Evolutionary conservation across 2,888 invertebrate species (phyloP).

Genomic region (Trissoscelio sp.): DNA sequence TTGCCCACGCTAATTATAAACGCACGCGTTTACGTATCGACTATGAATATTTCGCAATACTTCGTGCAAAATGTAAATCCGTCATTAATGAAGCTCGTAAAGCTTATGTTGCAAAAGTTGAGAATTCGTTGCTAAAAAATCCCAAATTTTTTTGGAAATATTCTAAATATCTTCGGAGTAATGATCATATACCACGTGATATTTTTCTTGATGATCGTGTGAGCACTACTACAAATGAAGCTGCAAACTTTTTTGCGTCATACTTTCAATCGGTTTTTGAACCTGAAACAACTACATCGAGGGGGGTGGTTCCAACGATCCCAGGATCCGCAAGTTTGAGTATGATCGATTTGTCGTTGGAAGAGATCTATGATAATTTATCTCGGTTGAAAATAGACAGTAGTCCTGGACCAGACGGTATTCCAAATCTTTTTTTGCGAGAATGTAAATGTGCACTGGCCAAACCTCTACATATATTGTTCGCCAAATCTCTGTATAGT

Average conservation of each 20-base stretch:
- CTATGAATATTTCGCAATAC: neutral
- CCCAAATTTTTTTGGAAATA: neutral
- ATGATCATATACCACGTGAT: neutral
- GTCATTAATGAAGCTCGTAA: neutral
- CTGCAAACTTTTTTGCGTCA: neutral
- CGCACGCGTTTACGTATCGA: neutral
- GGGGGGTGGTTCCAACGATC: too few relatives aligned
- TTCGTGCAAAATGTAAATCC: neutral
- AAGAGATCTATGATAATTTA: neutral
- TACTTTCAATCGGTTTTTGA: neutral
- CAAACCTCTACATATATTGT: slow-evolving; percentile 21
- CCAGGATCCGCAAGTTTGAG: too few relatives aligned
- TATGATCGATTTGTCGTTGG: too few relatives aligned
- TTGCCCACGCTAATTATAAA: neutral
- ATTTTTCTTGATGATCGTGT: neutral
- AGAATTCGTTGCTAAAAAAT: neutral
- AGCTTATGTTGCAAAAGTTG: neutral
- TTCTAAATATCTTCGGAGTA: neutral
- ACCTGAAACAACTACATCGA: too few relatives aligned
- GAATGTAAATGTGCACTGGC: slow-evolving; percentile 2
- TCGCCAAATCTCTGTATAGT: slow-evolving; percentile 17
- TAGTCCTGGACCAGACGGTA: slow-evolving; percentile 22
- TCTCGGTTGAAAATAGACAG: neutral
- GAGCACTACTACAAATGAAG: neutral
- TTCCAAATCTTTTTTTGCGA: slow-evolving; percentile 25